These are phyloP conservation scores for Drosophila buzzatii DNA, from an alignment of 2,888 invertebrate genomes.

Conservation along the genomic window DNA sequence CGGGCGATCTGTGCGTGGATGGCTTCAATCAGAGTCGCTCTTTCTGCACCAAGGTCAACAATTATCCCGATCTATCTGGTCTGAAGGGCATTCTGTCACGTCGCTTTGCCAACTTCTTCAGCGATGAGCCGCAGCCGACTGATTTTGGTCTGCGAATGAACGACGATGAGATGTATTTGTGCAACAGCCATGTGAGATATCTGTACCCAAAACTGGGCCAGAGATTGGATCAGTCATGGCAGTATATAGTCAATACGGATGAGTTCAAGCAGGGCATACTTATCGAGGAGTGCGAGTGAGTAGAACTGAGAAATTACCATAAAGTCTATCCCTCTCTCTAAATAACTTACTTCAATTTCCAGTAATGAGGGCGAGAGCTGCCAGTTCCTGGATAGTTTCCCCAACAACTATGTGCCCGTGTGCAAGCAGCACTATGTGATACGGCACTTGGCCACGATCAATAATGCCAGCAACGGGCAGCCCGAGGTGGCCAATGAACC, in stretches of 20 bases:
- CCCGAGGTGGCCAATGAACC: constrained; percentile 85
- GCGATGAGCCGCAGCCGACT: constrained; percentile 83
- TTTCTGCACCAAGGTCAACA: constrained; percentile 85
- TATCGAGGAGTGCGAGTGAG: constrained; percentile 91
- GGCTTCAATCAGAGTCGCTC: constrained; percentile 74
- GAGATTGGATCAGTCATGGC: constrained; percentile 88
- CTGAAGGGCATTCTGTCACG: constrained; percentile 76
- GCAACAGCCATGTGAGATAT: constrained; percentile 84
- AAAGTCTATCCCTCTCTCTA: not conserved
- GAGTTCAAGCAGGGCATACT: constrained; percentile 90
- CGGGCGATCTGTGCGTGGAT: constrained; percentile 61
- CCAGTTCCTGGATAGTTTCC: constrained; percentile 57
- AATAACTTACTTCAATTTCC: constrained; percentile 54
- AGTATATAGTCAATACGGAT: constrained; percentile 89
- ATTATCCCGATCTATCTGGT: constrained; percentile 84
- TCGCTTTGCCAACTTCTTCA: constrained; percentile 81
- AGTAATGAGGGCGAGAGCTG: constrained; percentile 86
- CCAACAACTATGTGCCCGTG: constrained; percentile 60
- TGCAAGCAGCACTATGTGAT: constrained; percentile 73
- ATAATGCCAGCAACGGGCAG: constrained; percentile 79
- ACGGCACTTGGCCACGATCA: constrained; percentile 86
- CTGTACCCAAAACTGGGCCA: constrained; percentile 88
- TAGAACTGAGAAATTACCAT: constrained; percentile 48
- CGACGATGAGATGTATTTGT: constrained; percentile 85
- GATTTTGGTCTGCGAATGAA: constrained; percentile 86